Evolutionary conservation across 2,113 vertebrate species (phyloP), one percentile per base, ranked within the genome.

Genomic region (Bufo bufo): DNA sequence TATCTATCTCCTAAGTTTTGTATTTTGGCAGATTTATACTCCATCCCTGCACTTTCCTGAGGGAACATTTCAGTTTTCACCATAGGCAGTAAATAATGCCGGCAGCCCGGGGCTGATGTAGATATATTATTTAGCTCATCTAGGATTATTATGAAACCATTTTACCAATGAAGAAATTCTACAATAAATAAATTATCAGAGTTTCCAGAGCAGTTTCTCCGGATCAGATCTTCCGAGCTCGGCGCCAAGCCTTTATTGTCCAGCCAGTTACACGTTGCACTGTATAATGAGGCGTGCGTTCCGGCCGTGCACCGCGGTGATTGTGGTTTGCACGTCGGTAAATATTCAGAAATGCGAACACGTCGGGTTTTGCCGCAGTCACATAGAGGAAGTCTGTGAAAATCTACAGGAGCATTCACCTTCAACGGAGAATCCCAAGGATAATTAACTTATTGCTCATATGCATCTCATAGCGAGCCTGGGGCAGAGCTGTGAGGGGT

Each of bases 341-440:
- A 80, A 80, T 83, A 83, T 49, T 66, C 63, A 9, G 19, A 69
- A 69, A 65, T 83, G 47, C 63, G 69, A 83, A 83, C 63, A 83
- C 61, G 69, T 83, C 69, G 81, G 81, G 61, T 69, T 83, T 83
- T 83, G 58, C 81, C 8, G 33, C 47, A 69, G 47, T 82, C 63
- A 33, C 58, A 33, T 83, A 14, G 20, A 83, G 81, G 50, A 50
- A 83, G 20, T 10, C 63, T 66, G 33, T 9, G 20, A 50, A 83
- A 75, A 75, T 75, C 19, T 47, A 19, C 72, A 3, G 17, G 72
- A 50, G 72, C 19, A 75, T 75, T 49, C 72, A 75, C 20, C 72
- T 74, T 49, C 71, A 74, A 19, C 49, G 71, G 43, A 74, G 45
- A 16, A 43, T 9, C 16, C 0, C 45, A 17, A 19, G 11, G 47